A percentile compares a stretch with the other conserved stretches of the same genome.
These are phyloP conservation scores for Lemur catta DNA, from an alignment of 2,797 vertebrate genomes.

Conservation along the genomic window DNA sequence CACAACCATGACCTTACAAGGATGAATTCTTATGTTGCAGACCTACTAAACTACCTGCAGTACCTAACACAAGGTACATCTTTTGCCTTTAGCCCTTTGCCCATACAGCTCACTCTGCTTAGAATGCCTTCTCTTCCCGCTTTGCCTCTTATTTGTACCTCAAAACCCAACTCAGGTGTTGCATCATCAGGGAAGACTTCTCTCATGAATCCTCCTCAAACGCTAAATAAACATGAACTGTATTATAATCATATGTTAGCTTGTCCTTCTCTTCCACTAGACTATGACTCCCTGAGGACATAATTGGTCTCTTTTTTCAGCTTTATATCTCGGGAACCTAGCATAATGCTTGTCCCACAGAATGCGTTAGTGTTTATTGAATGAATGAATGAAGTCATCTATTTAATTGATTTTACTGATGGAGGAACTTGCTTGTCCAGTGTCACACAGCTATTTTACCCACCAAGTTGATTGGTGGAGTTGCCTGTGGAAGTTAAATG, in stretches of 20 bases:
- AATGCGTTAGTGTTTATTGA: neutral
- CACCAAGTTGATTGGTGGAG: neutral
- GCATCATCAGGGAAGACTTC: neutral
- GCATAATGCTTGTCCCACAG: neutral
- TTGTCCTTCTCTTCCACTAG: neutral
- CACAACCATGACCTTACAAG: neutral
- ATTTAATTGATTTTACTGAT: neutral
- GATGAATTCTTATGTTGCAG: neutral
- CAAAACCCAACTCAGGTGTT: slow-evolving; percentile 31
- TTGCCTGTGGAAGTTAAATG: slow-evolving; percentile 1
- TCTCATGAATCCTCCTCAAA: neutral
- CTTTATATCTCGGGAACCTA: neutral
- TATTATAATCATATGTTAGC: neutral
- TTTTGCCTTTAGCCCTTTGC: neutral
- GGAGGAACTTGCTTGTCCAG: neutral
- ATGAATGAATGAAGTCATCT: slow-evolving; percentile 4
- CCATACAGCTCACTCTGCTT: neutral
- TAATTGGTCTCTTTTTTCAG: neutral
- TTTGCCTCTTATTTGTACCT: slow-evolving; percentile 25
- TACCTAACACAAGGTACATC: neutral
- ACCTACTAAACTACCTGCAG: neutral
- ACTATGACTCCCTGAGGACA: neutral
- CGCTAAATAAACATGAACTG: neutral
- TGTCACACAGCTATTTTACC: neutral
- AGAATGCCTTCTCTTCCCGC: neutral